These are phyloP conservation scores for Botia kubotai DNA, from an alignment of 2,797 vertebrate genomes.

Conservation along the genomic window DNA sequence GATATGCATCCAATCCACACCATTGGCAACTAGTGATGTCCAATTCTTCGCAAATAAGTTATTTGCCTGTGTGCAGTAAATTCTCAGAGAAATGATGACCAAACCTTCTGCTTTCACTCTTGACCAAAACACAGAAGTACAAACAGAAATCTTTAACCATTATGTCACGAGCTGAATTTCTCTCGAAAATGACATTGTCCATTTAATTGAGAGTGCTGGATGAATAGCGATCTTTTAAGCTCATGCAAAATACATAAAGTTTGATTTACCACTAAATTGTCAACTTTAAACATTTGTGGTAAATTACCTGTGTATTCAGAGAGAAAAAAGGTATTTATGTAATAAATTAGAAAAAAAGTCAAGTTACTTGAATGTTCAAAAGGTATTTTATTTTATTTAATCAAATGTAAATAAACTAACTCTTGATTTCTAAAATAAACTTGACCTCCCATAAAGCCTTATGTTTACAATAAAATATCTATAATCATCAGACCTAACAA, in stretches of 20 bases:
- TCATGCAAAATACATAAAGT: background rate
- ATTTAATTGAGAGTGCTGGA: background rate
- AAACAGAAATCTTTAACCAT: background rate
- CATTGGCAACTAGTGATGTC: background rate
- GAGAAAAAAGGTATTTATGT: background rate
- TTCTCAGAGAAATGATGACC: background rate
- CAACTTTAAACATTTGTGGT: background rate
- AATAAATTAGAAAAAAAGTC: background rate
- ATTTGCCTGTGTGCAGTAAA: background rate
- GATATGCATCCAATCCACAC: background rate
- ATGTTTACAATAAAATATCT: background rate
- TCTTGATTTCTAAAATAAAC: background rate
- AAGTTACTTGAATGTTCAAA: background rate
- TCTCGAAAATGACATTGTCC: background rate
- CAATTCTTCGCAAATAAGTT: background rate
- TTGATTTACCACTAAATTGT: background rate
- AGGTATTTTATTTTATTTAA: background rate
- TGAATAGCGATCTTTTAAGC: background rate
- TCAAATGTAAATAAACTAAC: background rate
- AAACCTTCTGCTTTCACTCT: background rate
- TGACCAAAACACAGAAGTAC: background rate
- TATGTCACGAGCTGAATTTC: background rate
- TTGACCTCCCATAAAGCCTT: background rate
- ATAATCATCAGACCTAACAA: background rate
- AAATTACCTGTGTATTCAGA: background rate